Evolutionary conservation across 2,113 vertebrate species (phyloP), one percentile per base, ranked within the genome.

Genomic region (Struthidea cinerea): DNA sequence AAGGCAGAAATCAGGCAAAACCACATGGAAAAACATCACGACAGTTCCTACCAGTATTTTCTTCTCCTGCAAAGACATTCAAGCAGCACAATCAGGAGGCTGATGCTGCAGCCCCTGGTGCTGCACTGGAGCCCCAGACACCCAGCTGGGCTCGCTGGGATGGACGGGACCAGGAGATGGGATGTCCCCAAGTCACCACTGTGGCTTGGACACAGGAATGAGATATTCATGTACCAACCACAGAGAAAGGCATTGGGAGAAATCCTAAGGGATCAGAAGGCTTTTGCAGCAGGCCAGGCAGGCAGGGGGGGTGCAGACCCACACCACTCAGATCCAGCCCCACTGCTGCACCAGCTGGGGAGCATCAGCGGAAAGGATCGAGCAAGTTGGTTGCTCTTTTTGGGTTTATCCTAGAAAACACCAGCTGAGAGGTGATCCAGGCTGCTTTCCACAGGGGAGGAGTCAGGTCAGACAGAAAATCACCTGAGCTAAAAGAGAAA

Each of bases 261-360:
- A 67, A 59, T 23, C 23, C 28, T 5, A 17, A 39, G 1, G 30
- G 28, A 42, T 42, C 8, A 1, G 56, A 35, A 41, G 28, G 82
- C 8, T 84, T 84, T 15, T 39, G 18, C 32, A 60, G 46, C 60
- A 60, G 28, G 47, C 11, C 64, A 77, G 47, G 11, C 12, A 52
- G 44, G 86, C 41, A 76, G 84, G 8, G 35, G 14, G 21, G 46
- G 39, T n/a, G 70, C 56, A 78, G 73, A 80, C 6, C 28, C 59
- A 8, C 1, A 1, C 0, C 0, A 19, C 10, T 21, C 32, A 0
- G 57, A 28, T 22, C 30, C 92, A 76, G 59, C 11, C 53, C 33
- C 75, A 11, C 3, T 17, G 37, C 82, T 63, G 77, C 57, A 52
- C 41, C 77, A 76, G 73, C n/a, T 56, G 47, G 44, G 28, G 50